These are phyloP conservation scores for Diaphora mendica DNA, from an alignment of 2,888 invertebrate species.

Conservation along the genomic window DNA sequence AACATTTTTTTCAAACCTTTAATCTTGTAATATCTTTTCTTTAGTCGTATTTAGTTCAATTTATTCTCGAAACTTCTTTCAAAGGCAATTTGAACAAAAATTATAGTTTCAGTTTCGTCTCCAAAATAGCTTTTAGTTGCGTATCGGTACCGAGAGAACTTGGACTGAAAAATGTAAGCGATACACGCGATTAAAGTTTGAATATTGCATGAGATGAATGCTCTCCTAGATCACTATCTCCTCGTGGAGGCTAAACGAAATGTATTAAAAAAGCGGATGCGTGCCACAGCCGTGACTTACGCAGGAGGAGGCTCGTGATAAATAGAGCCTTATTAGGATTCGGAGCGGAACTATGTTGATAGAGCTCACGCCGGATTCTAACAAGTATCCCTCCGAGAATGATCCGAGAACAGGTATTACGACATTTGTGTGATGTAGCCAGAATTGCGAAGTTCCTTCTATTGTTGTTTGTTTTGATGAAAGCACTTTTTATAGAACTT, in stretches of 20 bases:
- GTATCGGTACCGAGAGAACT: not conserved
- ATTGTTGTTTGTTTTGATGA: not conserved
- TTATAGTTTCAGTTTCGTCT: not conserved
- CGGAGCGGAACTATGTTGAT: slow-evolving; percentile 40
- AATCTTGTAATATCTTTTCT: not conserved
- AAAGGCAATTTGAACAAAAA: not conserved
- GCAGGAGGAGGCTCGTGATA: slow-evolving; percentile 41
- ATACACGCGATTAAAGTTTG: slow-evolving; percentile 36
- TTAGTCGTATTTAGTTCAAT: not conserved
- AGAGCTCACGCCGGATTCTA: slow-evolving; percentile 41
- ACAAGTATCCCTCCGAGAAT: slow-evolving; percentile 36
- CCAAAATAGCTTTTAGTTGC: slow-evolving; percentile 1
- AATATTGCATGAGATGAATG: slow-evolving; percentile 43
- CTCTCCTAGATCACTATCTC: slow-evolving; percentile 24
- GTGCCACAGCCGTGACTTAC: slow-evolving; percentile 30
- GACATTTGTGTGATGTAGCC: slow-evolving; percentile 14
- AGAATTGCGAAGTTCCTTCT: slow-evolving; percentile 4
- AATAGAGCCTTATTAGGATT: slow-evolving; percentile 54
- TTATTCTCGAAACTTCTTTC: not conserved
- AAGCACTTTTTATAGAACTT: not conserved
- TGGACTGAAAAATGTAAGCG: slow-evolving; percentile 11
- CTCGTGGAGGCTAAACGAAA: slow-evolving; percentile 29
- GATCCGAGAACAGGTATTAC: slow-evolving; percentile 34
- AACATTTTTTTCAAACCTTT: too few relatives aligned
- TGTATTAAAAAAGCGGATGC: slow-evolving; percentile 39